phyloP scores from a whole-genome alignment of 2,888 invertebrate genomes.

The Diaphora mendica region DNA sequence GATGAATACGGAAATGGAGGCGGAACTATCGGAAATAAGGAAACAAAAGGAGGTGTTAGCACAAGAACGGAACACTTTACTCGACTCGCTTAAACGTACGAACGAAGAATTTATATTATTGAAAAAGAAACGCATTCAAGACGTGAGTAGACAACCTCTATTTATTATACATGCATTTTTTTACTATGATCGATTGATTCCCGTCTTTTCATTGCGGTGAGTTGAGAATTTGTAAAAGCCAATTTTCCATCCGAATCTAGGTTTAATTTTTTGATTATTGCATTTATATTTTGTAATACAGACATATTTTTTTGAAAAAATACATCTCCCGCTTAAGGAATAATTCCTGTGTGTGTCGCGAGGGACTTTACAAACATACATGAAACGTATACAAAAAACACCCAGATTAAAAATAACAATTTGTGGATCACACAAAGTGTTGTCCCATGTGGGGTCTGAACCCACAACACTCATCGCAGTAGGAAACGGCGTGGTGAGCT shows the following conservation, averaged over 20 bases:
- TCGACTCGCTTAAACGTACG: constrained; percentile 89
- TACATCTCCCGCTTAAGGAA: no score
- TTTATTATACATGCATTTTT: background rate
- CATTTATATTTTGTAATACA: background rate
- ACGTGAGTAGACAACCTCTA: constrained; percentile 86
- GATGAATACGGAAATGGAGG: constrained; percentile 77
- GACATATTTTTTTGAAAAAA: no score
- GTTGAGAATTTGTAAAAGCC: background rate
- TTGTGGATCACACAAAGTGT: no score
- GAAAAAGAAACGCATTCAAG: constrained; percentile 92
- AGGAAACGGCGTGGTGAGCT: no score
- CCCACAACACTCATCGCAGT: no score
- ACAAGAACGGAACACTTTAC: constrained; percentile 84
- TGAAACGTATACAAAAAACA: no score
- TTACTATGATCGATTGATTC: background rate
- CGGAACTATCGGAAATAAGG: constrained; percentile 74
- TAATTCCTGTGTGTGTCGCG: no score
- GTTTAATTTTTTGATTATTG: no score
- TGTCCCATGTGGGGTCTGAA: no score
- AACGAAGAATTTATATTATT: constrained; percentile 91
- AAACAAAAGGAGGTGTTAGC: constrained; percentile 81
- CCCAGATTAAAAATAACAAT: no score
- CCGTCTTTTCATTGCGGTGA: background rate
- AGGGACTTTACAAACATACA: no score
- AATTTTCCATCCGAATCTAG: background rate